Base-by-base conservation (phyloP, 2,797 vertebrate species). In the Aeoliscus strigatus region DNA sequence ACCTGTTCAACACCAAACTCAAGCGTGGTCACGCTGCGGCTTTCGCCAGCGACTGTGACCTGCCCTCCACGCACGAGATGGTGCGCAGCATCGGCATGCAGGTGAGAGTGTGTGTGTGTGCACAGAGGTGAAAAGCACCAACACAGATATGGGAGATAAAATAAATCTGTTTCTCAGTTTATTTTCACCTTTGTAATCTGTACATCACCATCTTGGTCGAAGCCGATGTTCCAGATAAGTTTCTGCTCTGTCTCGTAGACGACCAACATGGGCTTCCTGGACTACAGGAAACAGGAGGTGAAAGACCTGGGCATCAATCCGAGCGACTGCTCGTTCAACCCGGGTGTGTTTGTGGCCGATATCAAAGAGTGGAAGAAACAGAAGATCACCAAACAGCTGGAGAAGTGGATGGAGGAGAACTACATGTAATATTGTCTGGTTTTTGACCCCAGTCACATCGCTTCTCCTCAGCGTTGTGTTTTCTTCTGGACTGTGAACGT, bases 211-310 rank as follows among this genome's bases (percentile, higher is more conserved):
- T n/a, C n/a, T n/a, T n/a, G n/a, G n/a, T n/a, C n/a, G n/a, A n/a
- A n/a, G n/a, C n/a, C n/a, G n/a, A n/a, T n/a, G n/a, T n/a, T n/a
- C n/a, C n/a, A n/a, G n/a, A n/a, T n/a, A n/a, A n/a, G n/a, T n/a
- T n/a, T 67, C 17, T 50, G 27, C 16, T 66, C 49, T 67, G 57
- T 41, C 32, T 34, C 37, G 13, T 55, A 99, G 96, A 98, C 93
- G 5, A 96, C 92, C 0, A 98, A 95, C 51, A 97, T 99, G 94
- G 95, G 94, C 49, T 98, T 92, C 66, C 83, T 99, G 78, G 94
- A 99, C 85, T 99, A 95, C 53, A 89, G 94, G 65, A 97, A 93
- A 67, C 82, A 92, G 82, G 77, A 87, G 0, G 84, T 99, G 9
- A 87, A 88, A 71, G 90, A 93, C 35, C 86, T 99, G 45, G 91